phyloP scores from a whole-genome alignment of 1,140 invertebrate genomes.

The Mamestra configurata region DNA sequence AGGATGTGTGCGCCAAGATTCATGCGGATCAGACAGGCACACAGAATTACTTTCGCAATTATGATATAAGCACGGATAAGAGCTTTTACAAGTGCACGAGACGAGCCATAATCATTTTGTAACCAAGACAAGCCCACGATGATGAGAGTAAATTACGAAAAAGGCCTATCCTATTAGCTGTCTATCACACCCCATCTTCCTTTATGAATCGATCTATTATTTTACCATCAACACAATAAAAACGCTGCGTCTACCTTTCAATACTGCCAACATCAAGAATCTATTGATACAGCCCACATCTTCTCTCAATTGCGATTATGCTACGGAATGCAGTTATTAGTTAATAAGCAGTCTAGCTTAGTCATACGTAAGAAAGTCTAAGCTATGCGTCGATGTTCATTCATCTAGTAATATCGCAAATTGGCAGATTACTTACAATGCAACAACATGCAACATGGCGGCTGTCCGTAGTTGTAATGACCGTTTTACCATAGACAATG shows the following conservation, averaged over 20 bases:
- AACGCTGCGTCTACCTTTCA: not conserved
- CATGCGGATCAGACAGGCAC: too few species aligned
- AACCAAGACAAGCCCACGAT: not conserved
- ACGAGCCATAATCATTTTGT: too few species aligned
- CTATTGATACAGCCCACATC: not conserved
- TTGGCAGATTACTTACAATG: constrained; percentile 47
- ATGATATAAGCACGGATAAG: too few species aligned
- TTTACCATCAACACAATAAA: constrained; percentile 2
- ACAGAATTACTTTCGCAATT: too few species aligned
- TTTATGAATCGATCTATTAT: not conserved
- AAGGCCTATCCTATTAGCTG: constrained; percentile 2
- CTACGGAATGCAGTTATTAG: constrained; percentile 28
- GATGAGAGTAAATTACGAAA: not conserved
- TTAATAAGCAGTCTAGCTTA: constrained; percentile 27
- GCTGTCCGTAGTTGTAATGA: constrained; percentile 10
- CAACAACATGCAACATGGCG: constrained; percentile 16
- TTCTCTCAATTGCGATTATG: not conserved
- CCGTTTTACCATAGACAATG: constrained; percentile 37
- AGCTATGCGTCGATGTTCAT: constrained; percentile 29
- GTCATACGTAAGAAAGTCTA: constrained; percentile 21
- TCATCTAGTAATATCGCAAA: constrained; percentile 32
- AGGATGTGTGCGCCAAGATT: too few species aligned
- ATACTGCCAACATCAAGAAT: not conserved
- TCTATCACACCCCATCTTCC: not conserved
- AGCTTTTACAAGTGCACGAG: not conserved